A percentile compares a stretch with the other conserved stretches of the same genome.
Evolutionary conservation across 2,888 invertebrate genomes (phyloP).

Genomic region (Cepaea hortensis): DNA sequence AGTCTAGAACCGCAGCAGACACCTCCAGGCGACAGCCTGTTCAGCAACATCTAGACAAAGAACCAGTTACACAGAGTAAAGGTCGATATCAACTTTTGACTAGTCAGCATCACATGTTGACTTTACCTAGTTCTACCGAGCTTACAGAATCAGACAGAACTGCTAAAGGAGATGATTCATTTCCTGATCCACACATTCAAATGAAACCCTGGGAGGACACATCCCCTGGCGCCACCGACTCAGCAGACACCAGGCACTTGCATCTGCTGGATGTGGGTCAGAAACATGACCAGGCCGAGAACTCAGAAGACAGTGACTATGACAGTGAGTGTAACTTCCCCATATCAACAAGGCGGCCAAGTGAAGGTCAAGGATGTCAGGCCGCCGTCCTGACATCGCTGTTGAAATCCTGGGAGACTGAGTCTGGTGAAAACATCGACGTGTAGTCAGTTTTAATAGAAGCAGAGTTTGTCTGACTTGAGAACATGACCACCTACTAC

Average conservation of each 20-base stretch:
- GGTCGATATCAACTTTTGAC: too few relatives aligned
- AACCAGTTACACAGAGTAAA: too few relatives aligned
- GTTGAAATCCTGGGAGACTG: slow-evolving; percentile 30
- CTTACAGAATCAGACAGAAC: slow-evolving; percentile 1
- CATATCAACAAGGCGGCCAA: slow-evolving; percentile 12
- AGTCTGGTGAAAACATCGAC: slow-evolving; percentile 35
- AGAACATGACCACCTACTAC: not conserved
- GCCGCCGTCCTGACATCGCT: slow-evolving; percentile 42
- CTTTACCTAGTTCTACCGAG: slow-evolving; percentile 20
- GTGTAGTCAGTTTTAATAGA: not conserved
- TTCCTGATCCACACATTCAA: not conserved
- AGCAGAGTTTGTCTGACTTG: not conserved
- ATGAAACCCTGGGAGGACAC: not conserved
- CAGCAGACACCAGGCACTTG: not conserved
- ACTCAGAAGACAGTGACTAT: slow-evolving; percentile 16
- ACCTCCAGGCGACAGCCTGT: not conserved
- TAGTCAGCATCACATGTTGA: not conserved
- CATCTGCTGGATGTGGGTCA: slow-evolving; percentile 16
- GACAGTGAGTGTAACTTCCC: not conserved
- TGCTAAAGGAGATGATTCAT: not conserved
- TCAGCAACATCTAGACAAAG: not conserved
- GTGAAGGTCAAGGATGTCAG: slow-evolving; percentile 44
- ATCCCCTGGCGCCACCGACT: not conserved
- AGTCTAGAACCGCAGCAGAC: too few relatives aligned
- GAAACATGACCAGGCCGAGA: not conserved